Percentiles rank a stretch among this genome's conserved stretches.
phyloP scores from a whole-genome alignment of 2,797 vertebrate species.

The Atherinosoma microstoma region DNA sequence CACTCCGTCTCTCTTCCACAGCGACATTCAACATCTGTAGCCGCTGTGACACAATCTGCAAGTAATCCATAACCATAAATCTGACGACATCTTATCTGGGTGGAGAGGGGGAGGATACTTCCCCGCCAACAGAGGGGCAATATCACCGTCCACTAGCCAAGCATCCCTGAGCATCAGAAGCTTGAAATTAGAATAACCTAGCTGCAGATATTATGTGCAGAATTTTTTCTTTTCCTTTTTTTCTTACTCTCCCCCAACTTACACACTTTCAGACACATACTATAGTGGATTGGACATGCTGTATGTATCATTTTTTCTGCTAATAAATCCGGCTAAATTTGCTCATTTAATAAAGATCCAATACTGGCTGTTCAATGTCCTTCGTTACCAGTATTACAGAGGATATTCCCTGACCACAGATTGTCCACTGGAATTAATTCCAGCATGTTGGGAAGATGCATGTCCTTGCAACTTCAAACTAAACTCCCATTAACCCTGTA shows the following conservation, averaged over 20 bases:
- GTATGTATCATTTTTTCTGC: constrained; percentile 27
- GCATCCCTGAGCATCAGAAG: constrained; percentile 64
- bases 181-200: constrained; percentile 74
- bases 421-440: constrained; percentile 41
- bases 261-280: constrained; percentile 31
- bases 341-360: constrained; percentile 46
- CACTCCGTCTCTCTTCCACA: constrained; percentile 21
- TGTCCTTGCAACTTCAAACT: constrained; percentile 15
- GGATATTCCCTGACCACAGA: constrained; percentile 31
- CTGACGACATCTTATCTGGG: constrained; percentile 49
- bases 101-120: constrained; percentile 24
- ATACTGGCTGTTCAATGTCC: constrained; percentile 18
- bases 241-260: background rate
- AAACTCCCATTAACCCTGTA: constrained; percentile 9
- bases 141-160: constrained; percentile 77
- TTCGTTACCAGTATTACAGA: constrained; percentile 14
- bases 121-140: constrained; percentile 60
- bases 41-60: constrained; percentile 69
- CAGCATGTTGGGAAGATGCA: constrained; percentile 13
- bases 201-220: constrained; percentile 31
- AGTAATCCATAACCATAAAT: constrained; percentile 79
- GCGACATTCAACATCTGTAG: constrained; percentile 71
- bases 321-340: constrained; percentile 47
- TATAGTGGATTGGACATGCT: background rate
- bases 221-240: constrained; percentile 1